phyloP scores from a whole-genome alignment of 1,140 invertebrate species.

The Lineus longissimus region DNA sequence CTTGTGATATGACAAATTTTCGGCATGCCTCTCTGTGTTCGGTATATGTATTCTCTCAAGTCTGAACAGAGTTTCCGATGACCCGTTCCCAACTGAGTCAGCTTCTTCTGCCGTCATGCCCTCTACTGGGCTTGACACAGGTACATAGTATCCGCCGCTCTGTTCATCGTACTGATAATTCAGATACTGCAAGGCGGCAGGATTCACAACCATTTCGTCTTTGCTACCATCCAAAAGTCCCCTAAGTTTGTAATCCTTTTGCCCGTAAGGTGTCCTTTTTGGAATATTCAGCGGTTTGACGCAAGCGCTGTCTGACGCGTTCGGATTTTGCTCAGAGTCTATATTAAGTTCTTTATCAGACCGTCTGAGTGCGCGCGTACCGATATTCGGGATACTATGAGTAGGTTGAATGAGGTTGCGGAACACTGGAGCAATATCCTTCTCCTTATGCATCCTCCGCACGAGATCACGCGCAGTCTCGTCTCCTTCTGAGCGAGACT shows the following conservation, averaged over 20 bases:
- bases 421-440: neutral
- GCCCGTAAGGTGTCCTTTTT: neutral
- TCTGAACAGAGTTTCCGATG: neutral
- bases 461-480: neutral
- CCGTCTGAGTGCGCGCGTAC: constrained; percentile 1
- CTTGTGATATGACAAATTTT: neutral
- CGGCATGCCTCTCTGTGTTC: neutral
- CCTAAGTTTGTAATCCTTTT: neutral
- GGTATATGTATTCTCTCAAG: neutral
- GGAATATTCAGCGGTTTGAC: neutral
- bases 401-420: constrained; percentile 28
- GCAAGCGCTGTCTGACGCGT: neutral
- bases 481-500: neutral
- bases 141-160: neutral
- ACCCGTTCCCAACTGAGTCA: no score
- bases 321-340: neutral
- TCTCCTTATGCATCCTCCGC: neutral
- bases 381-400: constrained; percentile 35
- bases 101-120: no score
- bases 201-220: neutral
- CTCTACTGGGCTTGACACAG: neutral
- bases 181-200: neutral
- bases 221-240: neutral
- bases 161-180: neutral
- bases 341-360: neutral